Percentiles rank a stretch among this genome's conserved stretches.
phyloP scores from a whole-genome alignment of 2,113 vertebrate species.

The Mus spicilegus region DNA sequence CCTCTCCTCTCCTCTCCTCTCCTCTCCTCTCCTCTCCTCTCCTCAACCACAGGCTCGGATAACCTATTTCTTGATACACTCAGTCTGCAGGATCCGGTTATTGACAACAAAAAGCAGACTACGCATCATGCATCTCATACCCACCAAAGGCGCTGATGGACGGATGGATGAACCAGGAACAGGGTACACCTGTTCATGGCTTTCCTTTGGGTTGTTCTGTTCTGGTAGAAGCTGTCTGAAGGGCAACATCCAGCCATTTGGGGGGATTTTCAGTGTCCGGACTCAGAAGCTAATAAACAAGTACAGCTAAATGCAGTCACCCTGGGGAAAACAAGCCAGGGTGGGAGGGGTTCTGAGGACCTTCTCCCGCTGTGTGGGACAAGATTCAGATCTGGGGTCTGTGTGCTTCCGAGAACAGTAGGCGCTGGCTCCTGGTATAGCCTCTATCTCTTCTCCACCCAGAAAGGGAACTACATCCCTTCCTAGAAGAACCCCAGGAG shows the following conservation, averaged over 20 bases:
- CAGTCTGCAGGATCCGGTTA: neutral
- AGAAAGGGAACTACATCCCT: neutral
- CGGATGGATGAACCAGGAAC: no score
- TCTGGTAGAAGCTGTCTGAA: neutral
- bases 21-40: accelerated
- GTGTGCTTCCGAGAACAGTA: neutral
- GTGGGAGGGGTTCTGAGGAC: neutral
- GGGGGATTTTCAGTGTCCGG: neutral
- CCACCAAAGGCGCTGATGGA: neutral
- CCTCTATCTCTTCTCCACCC: accelerated
- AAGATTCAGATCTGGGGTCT: no score
- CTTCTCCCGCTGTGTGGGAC: neutral
- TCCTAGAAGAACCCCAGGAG: neutral
- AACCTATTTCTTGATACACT: neutral
- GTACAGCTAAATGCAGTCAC: neutral
- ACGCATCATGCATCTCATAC: neutral
- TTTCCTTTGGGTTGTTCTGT: neutral
- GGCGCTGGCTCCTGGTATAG: neutral
- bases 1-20: accelerated
- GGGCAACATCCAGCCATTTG: neutral
- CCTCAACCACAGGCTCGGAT: neutral
- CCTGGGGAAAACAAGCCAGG: neutral
- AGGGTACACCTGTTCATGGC: neutral
- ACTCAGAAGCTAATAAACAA: neutral
- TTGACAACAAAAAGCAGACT: neutral